A percentile compares a stretch with the other conserved stretches of the same genome.
These are phyloP conservation scores for Peucedramus taeniatus DNA, from an alignment of 2,113 vertebrate species.

Conservation along the genomic window DNA sequence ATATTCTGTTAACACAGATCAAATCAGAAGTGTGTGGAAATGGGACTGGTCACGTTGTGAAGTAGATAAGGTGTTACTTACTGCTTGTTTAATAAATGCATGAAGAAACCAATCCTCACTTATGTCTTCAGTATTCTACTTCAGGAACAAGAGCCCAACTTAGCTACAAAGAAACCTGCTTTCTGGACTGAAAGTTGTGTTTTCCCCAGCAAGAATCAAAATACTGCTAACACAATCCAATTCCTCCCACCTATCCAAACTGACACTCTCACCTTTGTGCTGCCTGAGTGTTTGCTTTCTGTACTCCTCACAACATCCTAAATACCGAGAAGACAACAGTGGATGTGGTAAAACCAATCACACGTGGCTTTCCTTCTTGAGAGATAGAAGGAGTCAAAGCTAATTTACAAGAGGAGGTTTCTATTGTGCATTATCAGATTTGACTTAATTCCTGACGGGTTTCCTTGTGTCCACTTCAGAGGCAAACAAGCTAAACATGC, in stretches of 20 bases:
- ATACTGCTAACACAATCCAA: background rate
- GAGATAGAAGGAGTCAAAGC: background rate
- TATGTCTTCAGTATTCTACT: background rate
- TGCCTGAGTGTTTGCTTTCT: background rate
- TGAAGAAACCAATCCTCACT: background rate
- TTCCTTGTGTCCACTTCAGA: background rate
- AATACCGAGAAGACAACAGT: background rate
- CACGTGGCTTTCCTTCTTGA: background rate
- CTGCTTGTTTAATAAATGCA: background rate
- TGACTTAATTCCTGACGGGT: background rate
- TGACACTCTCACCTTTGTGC: background rate
- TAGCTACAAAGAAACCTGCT: background rate
- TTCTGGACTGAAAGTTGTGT: background rate
- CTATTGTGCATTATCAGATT: background rate
- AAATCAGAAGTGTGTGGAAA: background rate
- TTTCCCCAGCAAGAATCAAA: background rate
- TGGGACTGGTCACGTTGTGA: fast-evolving
- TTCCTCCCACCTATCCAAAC: background rate
- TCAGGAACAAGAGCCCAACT: background rate
- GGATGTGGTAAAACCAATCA: background rate
- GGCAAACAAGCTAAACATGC: background rate
- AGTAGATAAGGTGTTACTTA: background rate
- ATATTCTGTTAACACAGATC: background rate
- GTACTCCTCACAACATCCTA: background rate
- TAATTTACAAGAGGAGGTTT: background rate